A percentile compares a stretch with the other conserved stretches of the same genome.
Evolutionary conservation across 2,888 invertebrate genomes (phyloP).

Genomic region (Hemithea aestivaria): DNA sequence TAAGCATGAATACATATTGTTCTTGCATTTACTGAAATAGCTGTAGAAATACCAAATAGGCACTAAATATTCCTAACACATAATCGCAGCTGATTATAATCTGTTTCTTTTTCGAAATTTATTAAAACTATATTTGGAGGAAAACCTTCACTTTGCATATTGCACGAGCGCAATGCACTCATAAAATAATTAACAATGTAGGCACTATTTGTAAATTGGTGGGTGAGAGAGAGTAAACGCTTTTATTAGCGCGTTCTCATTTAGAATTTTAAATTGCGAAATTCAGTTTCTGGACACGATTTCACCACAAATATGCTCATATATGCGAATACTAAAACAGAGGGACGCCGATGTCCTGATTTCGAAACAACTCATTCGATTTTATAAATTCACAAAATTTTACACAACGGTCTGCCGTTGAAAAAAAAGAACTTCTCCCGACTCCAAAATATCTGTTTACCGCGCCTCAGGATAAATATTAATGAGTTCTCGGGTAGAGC

Average conservation of each 20-base stretch:
- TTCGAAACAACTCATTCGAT: slow-evolving; percentile 42
- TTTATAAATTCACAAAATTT: slow-evolving; percentile 37
- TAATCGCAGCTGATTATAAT: no score
- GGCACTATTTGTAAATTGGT: slow-evolving; percentile 40
- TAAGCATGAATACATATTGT: no score
- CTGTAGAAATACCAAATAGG: no score
- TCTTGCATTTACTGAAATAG: no score
- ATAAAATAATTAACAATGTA: slow-evolving; percentile 37
- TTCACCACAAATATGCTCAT: slow-evolving; percentile 49
- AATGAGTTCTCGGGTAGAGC: slow-evolving; percentile 54
- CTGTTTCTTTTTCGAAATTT: no score
- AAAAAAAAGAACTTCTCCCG: slow-evolving; percentile 39
- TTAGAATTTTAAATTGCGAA: slow-evolving; percentile 49
- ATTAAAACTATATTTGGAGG: no score
- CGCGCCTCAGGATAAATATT: slow-evolving; percentile 55
- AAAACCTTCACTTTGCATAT: no score
- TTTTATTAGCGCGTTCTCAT: slow-evolving; percentile 52
- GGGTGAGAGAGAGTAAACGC: slow-evolving; percentile 53
- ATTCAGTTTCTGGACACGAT: slow-evolving; percentile 49
- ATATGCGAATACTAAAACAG: slow-evolving; percentile 44
- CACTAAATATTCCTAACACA: no score
- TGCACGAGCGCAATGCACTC: slow-evolving; percentile 13
- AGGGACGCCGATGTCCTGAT: slow-evolving; percentile 36
- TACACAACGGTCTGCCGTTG: slow-evolving; percentile 40
- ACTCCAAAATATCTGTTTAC: slow-evolving; percentile 38